A percentile compares a stretch with the other conserved stretches of the same genome.
phyloP scores from a whole-genome alignment of 2,888 invertebrate genomes.

The Deilephila elpenor region DNA sequence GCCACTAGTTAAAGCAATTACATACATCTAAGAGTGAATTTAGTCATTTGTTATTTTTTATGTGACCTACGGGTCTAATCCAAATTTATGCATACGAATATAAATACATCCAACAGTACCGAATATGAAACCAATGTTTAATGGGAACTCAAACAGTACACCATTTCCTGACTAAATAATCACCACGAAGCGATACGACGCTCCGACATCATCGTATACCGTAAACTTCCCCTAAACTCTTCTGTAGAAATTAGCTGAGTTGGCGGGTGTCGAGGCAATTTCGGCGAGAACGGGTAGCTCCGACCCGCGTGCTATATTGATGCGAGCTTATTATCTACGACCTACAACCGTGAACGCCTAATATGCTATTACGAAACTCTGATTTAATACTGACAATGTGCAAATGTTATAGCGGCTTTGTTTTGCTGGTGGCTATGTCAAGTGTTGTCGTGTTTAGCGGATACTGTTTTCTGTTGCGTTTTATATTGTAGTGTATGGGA shows the following conservation, averaged over 20 bases:
- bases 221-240: conserved; percentile 44
- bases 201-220: conserved; percentile 33
- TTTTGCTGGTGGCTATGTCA: not conserved
- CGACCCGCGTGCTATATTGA: conserved; percentile 52
- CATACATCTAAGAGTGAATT: too few species aligned
- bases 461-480: too few species aligned
- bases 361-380: conserved; percentile 43
- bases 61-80: too few species aligned
- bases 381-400: conserved; percentile 26
- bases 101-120: too few species aligned
- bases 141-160: too few species aligned
- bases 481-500: too few species aligned
- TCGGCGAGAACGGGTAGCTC: conserved; percentile 34
- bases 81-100: too few species aligned
- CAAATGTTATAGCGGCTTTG: conserved; percentile 8
- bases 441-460: too few species aligned
- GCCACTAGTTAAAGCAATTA: too few species aligned
- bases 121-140: too few species aligned
- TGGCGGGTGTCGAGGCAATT: conserved; percentile 59
- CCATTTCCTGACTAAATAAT: conserved; percentile 19
- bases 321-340: conserved; percentile 50
- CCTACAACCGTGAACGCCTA: conserved; percentile 42
- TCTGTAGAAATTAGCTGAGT: conserved; percentile 67
- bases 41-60: too few species aligned
- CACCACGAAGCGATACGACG: not conserved